These are phyloP conservation scores for Drosophila nigrodunni DNA, from an alignment of 1,140 invertebrate species.

Conservation along the genomic window DNA sequence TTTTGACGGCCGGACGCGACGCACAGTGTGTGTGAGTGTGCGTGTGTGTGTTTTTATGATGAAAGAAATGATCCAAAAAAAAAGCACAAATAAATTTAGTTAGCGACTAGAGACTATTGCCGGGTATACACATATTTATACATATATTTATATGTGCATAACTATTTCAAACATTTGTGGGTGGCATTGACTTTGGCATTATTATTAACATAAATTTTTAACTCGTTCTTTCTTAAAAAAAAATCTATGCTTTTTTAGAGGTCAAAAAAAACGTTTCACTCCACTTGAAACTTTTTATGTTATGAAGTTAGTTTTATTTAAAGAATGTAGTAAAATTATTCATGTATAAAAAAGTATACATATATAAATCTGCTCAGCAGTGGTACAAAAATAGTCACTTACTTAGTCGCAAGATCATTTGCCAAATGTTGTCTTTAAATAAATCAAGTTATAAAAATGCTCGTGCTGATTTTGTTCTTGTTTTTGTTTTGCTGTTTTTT, in stretches of 20 bases:
- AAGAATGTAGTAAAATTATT: no score
- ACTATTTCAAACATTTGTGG: constrained; percentile 41
- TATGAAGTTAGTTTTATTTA: no score
- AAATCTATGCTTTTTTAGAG: constrained; percentile 17
- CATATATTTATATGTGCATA: constrained; percentile 1
- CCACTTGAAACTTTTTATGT: background rate
- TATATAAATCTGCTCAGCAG: constrained; percentile 25
- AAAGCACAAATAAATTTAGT: constrained; percentile 59
- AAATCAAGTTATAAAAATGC: constrained; percentile 81
- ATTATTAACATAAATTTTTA: constrained; percentile 59
- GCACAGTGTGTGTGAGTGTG: constrained; percentile 33
- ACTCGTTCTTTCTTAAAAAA: constrained; percentile 27
- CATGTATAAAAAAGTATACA: background rate
- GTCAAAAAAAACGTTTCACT: constrained; percentile 19
- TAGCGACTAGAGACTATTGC: constrained; percentile 49
- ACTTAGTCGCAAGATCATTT: constrained; percentile 51
- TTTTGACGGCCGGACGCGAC: constrained; percentile 58
- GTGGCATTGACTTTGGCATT: constrained; percentile 62
- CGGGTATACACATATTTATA: constrained; percentile 24
- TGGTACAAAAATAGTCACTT: constrained; percentile 48
- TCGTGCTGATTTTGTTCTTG: constrained; percentile 58
- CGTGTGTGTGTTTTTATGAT: constrained; percentile 42
- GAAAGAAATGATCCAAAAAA: constrained; percentile 73
- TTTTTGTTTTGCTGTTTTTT: no score
- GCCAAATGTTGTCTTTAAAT: constrained; percentile 72